Evolutionary conservation across 1,140 invertebrate species (phyloP).

Genomic region (Scylla paramamosain): DNA sequence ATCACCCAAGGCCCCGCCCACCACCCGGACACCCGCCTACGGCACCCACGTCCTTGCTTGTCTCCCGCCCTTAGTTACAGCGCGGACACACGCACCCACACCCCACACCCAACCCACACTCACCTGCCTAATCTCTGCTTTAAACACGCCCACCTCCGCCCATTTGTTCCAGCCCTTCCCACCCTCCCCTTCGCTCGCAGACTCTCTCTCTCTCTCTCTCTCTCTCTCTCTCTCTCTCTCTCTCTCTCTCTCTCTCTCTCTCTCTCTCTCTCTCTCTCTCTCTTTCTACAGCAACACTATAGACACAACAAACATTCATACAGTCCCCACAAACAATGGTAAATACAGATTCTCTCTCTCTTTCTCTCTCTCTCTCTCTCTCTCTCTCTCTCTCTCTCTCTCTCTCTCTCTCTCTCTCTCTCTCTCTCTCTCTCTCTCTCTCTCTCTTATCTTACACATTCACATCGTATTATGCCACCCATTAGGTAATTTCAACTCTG

Average conservation of each 20-base stretch:
- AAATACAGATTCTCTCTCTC: no score
- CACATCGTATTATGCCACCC: no score
- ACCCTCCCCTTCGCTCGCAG: neutral
- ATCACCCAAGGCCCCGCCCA: no score
- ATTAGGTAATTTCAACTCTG: no score
- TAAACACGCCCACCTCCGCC: neutral
- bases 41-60: neutral
- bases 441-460: no score
- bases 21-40: neutral
- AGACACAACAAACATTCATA: no score
- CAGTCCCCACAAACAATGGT: no score
- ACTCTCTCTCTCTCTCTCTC: neutral
- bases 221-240: slow-evolving; percentile 31
- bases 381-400: no score
- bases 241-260: neutral
- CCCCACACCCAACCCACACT: neutral
- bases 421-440: no score
- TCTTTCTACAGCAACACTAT: no score
- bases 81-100: neutral
- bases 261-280: neutral
- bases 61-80: no score
- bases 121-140: neutral
- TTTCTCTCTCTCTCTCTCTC: neutral
- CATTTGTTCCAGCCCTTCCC: neutral
- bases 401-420: neutral